These are phyloP conservation scores for Cryptosula pallasiana DNA, from an alignment of 2,888 invertebrate genomes.

Conservation along the genomic window DNA sequence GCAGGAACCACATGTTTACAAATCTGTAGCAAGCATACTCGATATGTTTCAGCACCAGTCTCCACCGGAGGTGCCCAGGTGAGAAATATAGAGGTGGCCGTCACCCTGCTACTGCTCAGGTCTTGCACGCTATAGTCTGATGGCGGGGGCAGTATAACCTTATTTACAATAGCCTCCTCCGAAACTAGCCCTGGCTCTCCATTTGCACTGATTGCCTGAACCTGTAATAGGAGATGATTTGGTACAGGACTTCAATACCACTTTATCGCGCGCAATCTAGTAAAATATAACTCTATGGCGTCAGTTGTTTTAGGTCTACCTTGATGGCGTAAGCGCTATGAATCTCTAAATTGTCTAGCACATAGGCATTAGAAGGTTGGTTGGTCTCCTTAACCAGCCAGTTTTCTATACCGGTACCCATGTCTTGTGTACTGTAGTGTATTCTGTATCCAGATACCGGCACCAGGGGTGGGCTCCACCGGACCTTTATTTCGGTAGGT, in stretches of 20 bases:
- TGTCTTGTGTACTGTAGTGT: constrained; percentile 38
- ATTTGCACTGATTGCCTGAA: neutral
- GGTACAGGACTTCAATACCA: neutral
- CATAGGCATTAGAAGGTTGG: constrained; percentile 42
- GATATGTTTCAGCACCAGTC: neutral
- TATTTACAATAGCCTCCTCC: constrained; percentile 4
- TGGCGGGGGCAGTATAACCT: neutral
- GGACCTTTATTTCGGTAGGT: constrained; percentile 79
- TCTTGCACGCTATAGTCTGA: neutral
- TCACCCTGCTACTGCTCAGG: neutral
- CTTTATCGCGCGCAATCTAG: too few species aligned
- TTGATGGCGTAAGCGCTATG: constrained; percentile 42
- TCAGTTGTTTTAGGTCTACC: too few species aligned
- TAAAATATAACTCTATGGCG: too few species aligned
- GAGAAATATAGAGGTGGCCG: neutral
- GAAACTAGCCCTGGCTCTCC: neutral
- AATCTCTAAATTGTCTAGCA: constrained; percentile 39
- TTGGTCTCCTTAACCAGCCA: constrained; percentile 43
- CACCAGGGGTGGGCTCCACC: constrained; percentile 56
- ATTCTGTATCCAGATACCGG: constrained; percentile 46
- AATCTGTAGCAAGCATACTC: neutral
- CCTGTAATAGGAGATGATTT: neutral
- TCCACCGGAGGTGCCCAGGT: neutral
- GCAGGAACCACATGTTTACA: neutral
- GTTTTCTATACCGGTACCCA: constrained; percentile 36